Conservation (phyloP, 1,140 invertebrate species). For the Drosophila rhopaloa region DNA sequence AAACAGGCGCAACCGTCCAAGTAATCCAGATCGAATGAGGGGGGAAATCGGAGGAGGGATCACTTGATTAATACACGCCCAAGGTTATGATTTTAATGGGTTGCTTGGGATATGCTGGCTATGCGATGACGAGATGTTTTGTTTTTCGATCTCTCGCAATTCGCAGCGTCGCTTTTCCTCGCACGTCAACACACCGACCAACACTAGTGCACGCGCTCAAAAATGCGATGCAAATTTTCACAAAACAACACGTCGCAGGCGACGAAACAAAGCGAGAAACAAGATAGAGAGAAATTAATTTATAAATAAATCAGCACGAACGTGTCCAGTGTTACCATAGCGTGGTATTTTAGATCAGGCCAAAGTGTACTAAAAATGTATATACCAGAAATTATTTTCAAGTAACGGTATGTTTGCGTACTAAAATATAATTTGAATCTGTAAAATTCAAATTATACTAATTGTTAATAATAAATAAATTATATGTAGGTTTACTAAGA, state of each 20-base stretch:
- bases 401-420: not conserved
- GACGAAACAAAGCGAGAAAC: slow-evolving; percentile 48
- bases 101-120: not conserved
- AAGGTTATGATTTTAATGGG: slow-evolving; percentile 34
- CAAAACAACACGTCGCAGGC: slow-evolving; percentile 48
- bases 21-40: slow-evolving; percentile 26
- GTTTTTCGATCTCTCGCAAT: slow-evolving; percentile 26
- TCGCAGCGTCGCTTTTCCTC: slow-evolving; percentile 34
- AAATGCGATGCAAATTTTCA: slow-evolving; percentile 48
- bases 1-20: slow-evolving; percentile 16
- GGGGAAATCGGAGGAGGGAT: slow-evolving; percentile 9
- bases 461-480: no score
- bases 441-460: no score
- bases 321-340: not conserved
- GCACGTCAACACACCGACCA: slow-evolving; percentile 33
- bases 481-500: no score
- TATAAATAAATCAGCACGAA: slow-evolving; percentile 74
- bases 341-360: not conserved
- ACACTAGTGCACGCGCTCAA: slow-evolving; percentile 36
- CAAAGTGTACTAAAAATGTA: not conserved
- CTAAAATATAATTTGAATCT: not conserved
- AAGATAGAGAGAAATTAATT: slow-evolving; percentile 72
- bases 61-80: slow-evolving; percentile 48
- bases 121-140: slow-evolving; percentile 21
- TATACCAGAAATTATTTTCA: not conserved